Evolutionary conservation across 2,888 invertebrate genomes (phyloP).

Genomic region (Microchrysa polita): DNA sequence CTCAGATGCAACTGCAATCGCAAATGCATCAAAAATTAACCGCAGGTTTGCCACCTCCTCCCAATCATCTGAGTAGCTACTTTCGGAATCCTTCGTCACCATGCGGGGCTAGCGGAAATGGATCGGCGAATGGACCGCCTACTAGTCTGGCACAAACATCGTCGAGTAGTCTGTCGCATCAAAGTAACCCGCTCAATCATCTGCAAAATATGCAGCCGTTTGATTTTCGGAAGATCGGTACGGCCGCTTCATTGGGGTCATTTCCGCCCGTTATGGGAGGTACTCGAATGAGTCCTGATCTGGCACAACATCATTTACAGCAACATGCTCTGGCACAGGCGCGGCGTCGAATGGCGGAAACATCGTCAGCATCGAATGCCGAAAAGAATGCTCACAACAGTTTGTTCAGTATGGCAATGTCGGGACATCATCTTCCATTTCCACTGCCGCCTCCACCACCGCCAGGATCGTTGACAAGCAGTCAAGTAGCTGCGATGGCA

Average conservation of each 20-base stretch:
- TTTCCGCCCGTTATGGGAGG: conserved; percentile 60
- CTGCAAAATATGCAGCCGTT: conserved; percentile 96
- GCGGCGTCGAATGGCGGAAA: conserved; percentile 68
- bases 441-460: conserved; percentile 74
- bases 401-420: conserved; percentile 70
- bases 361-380: conserved; percentile 53
- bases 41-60: conserved; percentile 55
- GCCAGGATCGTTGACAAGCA: conserved; percentile 68
- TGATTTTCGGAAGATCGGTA: conserved; percentile 82
- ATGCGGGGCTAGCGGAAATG: conserved; percentile 46
- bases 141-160: conserved; percentile 46
- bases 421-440: conserved; percentile 70
- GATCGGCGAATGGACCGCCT: conserved; percentile 6
- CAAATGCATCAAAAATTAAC: conserved; percentile 63
- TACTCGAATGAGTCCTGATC: conserved; percentile 60
- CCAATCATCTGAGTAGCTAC: conserved; percentile 57
- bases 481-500: conserved; percentile 69
- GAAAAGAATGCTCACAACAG: conserved; percentile 66
- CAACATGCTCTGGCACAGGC: conserved; percentile 63
- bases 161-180: conserved; percentile 54
- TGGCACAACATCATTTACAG: conserved; percentile 58
- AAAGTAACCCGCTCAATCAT: conserved; percentile 81
- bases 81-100: conserved; percentile 61
- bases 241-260: conserved; percentile 64
- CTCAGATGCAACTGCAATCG: conserved; percentile 62